A percentile compares a stretch with the other conserved stretches of the same genome.
phyloP scores from a whole-genome alignment of 2,113 vertebrate genomes.

The Mus musculus region DNA sequence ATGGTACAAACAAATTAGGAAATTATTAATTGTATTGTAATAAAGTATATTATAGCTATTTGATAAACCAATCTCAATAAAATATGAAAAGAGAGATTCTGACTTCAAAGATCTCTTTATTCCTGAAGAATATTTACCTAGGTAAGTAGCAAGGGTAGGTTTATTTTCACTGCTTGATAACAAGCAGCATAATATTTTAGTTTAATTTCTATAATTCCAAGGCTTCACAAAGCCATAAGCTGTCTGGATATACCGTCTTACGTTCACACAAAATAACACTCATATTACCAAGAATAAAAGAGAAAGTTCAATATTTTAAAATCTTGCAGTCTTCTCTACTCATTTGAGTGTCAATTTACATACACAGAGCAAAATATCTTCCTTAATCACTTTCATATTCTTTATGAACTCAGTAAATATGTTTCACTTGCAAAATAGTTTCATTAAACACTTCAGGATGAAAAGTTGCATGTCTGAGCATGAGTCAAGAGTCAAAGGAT shows the following conservation, averaged over 20 bases:
- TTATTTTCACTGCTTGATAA: not conserved
- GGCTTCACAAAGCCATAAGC: not conserved
- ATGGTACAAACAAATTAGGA: not conserved
- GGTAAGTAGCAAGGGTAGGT: not conserved
- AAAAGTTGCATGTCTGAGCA: not conserved
- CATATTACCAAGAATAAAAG: not conserved
- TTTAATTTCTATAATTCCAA: conserved; percentile 5
- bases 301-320: conserved; percentile 8
- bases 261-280: not conserved
- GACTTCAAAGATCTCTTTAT: not conserved
- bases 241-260: not conserved
- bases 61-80: conserved; percentile 1
- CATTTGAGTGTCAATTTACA: not conserved
- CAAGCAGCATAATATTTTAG: not conserved
- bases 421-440: conserved; percentile 25
- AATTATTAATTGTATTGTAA: not conserved
- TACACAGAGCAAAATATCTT: not conserved
- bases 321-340: not conserved
- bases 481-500: not conserved
- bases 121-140: not conserved
- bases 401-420: not conserved
- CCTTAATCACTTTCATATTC: not conserved
- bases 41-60: conserved; percentile 30
- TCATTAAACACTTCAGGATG: not conserved
- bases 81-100: conserved; percentile 12